Evolutionary conservation across 2,113 vertebrate genomes (phyloP).

Genomic region (Collichthys lucidus): DNA sequence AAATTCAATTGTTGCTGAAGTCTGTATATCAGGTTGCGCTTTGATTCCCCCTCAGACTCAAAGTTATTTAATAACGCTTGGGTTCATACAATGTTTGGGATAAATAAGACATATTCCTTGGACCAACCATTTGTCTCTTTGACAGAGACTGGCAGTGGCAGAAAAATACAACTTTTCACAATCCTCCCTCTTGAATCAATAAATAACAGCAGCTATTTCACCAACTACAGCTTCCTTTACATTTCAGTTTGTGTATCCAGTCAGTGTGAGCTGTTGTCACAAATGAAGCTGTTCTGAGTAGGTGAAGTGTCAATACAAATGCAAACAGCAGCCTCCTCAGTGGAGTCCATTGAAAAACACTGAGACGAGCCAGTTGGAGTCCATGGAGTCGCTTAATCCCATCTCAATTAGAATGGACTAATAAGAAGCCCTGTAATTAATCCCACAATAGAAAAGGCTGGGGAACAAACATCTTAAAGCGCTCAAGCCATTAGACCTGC

Average conservation of each 20-base stretch:
- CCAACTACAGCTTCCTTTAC: not conserved
- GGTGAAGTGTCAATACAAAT: constrained; percentile 51
- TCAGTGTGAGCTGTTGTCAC: constrained; percentile 7
- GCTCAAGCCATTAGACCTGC: constrained; percentile 53
- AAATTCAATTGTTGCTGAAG: constrained; percentile 72
- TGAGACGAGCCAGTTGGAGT: constrained; percentile 53
- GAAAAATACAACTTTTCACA: constrained; percentile 13
- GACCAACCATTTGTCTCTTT: not conserved
- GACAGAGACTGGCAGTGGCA: constrained; percentile 5
- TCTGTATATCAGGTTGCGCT: constrained; percentile 69
- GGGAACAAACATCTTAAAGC: constrained; percentile 61
- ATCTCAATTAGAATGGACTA: constrained; percentile 63
- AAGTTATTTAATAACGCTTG: constrained; percentile 59
- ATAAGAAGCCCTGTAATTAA: constrained; percentile 61
- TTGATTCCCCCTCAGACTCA: constrained; percentile 58
- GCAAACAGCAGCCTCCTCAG: constrained; percentile 44
- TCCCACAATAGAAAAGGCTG: constrained; percentile 64
- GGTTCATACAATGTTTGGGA: constrained; percentile 56
- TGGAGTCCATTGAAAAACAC: constrained; percentile 41
- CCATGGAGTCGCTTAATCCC: constrained; percentile 69
- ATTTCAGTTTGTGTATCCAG: constrained; percentile 17
- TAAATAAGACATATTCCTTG: constrained; percentile 53
- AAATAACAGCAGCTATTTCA: constrained; percentile 4
- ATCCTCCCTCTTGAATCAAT: not conserved
- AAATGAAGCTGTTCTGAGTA: constrained; percentile 25